Evolutionary conservation across 2,888 invertebrate species (phyloP), one percentile per base, ranked within the genome.

Genomic region (Platynereis dumerilii): DNA sequence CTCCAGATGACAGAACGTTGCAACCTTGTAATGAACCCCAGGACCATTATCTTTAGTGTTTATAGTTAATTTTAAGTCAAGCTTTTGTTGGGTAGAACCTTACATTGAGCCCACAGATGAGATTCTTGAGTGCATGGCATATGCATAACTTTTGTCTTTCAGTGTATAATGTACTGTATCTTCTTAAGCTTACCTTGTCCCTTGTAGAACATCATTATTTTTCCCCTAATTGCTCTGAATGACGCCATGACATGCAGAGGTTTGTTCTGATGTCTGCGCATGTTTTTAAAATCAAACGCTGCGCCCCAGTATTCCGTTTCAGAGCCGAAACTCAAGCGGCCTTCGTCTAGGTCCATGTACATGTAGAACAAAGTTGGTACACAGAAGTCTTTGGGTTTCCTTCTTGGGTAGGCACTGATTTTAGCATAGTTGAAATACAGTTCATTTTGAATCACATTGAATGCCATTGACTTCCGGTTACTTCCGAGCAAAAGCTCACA

Each of bases 291-390:
- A n/a, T 48, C 22, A 22, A 48, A 48, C 7, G 48, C 48, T 20
- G 22, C 17, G 48, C 48, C 48, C 48, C 48, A 48, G n/a, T 20
- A 48, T 20, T 48, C 48, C 5, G 48, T 48, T 48, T 48, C 20
- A 48, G 48, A 20, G 20, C 48, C n/a, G 17, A 48, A 48, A 48
- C 48, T 48, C n/a, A 48, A 22, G n/a, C 22, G n/a, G 3, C 48
- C 48, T 20, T 22, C 10, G 22, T 48, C 48, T 5, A 48, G 48
- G 22, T 48, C 48, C 48, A 48, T 48, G 17, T 48, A 48, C 48
- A 48, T 48, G 48, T 48, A 48, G 48, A 48, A 48, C 48, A 48
- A 48, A 48, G 48, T 48, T 5, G 48, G 48, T 12, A 48, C 48
- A 48, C 48, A 48, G 22, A 48, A 48, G 17, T 48, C 20, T 7